Percentiles rank a stretch among this genome's conserved stretches.
Evolutionary conservation across 1,140 invertebrate species (phyloP).

Genomic region (Melipona quadrifasciata): DNA sequence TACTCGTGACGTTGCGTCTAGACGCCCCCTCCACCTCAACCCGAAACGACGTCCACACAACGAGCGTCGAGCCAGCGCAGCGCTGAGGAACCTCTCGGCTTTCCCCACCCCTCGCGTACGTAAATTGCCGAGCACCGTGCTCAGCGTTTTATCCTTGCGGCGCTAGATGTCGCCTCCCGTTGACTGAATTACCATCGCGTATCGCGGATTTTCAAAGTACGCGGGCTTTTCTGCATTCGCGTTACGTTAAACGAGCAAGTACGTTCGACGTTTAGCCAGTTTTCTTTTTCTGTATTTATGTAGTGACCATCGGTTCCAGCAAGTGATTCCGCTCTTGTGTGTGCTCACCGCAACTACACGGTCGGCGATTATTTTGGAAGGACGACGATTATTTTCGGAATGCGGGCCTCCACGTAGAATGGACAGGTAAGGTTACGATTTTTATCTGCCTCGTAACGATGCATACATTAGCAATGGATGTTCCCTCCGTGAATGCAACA

Average conservation of each 20-base stretch:
- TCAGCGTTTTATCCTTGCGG: neutral
- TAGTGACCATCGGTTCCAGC: neutral
- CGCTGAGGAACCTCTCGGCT: constrained; percentile 55
- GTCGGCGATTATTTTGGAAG: neutral
- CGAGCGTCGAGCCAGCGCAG: constrained; percentile 50
- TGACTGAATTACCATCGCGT: neutral
- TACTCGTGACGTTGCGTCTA: constrained; percentile 82
- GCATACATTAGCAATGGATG: neutral
- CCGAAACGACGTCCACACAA: constrained; percentile 73
- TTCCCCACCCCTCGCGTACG: constrained; percentile 46
- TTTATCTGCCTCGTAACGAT: neutral
- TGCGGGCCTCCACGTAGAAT: too few species aligned
- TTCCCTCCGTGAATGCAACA: neutral
- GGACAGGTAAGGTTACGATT: neutral
- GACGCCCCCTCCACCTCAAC: constrained; percentile 79
- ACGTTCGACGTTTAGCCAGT: neutral
- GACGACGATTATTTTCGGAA: neutral
- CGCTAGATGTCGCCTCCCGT: constrained; percentile 54
- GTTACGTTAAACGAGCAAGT: neutral
- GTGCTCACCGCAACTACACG: neutral
- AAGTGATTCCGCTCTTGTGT: neutral
- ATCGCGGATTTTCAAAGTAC: constrained; percentile 27
- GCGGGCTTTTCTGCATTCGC: constrained; percentile 3
- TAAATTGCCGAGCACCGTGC: constrained; percentile 38
- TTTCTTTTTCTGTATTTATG: neutral